Conservation (phyloP, 2,113 vertebrate species). For the Megalops atlanticus region DNA sequence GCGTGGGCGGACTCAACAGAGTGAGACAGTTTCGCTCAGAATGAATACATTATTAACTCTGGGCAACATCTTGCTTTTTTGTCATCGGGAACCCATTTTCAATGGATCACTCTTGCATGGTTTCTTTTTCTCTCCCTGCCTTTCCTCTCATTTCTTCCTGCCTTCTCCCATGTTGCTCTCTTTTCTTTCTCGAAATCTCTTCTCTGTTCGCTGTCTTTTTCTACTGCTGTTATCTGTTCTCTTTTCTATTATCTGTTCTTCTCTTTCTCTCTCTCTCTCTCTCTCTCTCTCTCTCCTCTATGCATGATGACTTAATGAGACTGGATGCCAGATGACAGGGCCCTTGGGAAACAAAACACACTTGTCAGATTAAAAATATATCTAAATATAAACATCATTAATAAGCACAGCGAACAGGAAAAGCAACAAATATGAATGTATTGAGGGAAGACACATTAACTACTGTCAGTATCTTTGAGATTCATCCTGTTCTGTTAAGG, state of each 20-base stretch:
- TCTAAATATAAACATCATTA: conserved; percentile 4
- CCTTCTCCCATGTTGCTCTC: too few relatives aligned
- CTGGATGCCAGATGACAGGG: neutral
- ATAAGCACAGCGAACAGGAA: neutral
- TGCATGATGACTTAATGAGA: neutral
- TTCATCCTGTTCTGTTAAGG: neutral
- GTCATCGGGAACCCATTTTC: neutral
- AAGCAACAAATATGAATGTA: neutral
- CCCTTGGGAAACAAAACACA: neutral
- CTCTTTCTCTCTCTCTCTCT: neutral
- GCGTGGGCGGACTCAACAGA: conserved; percentile 3
- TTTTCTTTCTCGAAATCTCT: too few relatives aligned
- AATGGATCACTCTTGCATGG: neutral
- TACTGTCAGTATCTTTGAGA: neutral
- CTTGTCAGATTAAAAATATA: conserved; percentile 4
- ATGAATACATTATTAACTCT: conserved; percentile 23
- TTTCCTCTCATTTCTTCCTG: too few relatives aligned
- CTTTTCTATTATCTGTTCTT: too few relatives aligned
- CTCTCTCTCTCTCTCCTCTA: neutral
- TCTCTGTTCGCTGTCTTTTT: too few relatives aligned
- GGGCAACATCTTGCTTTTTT: neutral
- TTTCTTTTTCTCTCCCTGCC: neutral
- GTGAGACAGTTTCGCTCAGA: neutral
- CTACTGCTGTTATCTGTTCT: too few relatives aligned
- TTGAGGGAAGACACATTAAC: neutral